A percentile compares a stretch with the other conserved stretches of the same genome.
phyloP scores from a whole-genome alignment of 2,797 vertebrate genomes.

The Siniperca obscura region DNA sequence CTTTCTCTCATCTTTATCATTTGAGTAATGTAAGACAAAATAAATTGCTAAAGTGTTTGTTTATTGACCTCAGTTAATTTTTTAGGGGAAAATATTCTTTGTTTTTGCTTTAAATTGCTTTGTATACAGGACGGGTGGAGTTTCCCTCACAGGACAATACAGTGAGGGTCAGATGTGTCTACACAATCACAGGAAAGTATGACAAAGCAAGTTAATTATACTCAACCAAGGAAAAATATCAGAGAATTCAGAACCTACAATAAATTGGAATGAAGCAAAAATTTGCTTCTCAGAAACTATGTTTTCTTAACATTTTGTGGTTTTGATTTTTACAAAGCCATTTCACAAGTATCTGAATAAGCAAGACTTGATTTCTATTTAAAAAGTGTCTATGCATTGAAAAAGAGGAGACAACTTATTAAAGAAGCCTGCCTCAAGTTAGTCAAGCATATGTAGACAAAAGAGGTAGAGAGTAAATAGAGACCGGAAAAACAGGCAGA shows the following conservation, averaged over 20 bases:
- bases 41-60: not conserved
- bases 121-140: conserved; percentile 62
- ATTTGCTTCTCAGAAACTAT: not conserved
- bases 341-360: not conserved
- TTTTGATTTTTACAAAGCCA: not conserved
- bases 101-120: conserved; percentile 47
- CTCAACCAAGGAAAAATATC: conserved; percentile 20
- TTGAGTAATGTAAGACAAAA: not conserved
- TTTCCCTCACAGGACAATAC: conserved; percentile 65
- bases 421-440: not conserved
- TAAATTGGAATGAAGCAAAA: conserved; percentile 15
- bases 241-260: conserved; percentile 1
- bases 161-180: conserved; percentile 13
- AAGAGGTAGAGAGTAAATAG: not conserved
- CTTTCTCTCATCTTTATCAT: not conserved
- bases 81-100: conserved; percentile 20
- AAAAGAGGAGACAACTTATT: not conserved
- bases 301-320: not conserved
- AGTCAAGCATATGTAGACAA: conserved; percentile 3
- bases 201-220: conserved; percentile 48
- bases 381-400: not conserved
- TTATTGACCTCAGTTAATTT: not conserved
- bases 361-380: not conserved
- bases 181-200: conserved; percentile 75
- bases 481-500: conserved; percentile 17